Base-by-base conservation (phyloP, 2,797 vertebrate genomes). In the Acropternis orthonyx region DNA sequence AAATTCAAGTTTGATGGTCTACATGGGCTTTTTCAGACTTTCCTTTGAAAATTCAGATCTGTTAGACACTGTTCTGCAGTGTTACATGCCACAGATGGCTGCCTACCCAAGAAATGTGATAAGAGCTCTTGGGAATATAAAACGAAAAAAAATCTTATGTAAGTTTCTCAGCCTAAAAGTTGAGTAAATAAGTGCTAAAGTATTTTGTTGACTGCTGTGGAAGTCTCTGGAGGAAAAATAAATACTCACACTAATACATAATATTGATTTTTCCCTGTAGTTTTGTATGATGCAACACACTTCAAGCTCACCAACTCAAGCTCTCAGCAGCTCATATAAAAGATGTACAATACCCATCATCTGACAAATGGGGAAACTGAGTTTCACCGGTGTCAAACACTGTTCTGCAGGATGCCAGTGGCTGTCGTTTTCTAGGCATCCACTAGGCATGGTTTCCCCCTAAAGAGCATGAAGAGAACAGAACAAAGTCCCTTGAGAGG, bases 11-110 rank as follows among this genome's bases (percentile, higher is more conserved):
- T 56, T 73, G 63, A 88, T 34, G 83, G 68, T 69, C 83, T 71
- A 26, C 39, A 17, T 2, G 6, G 36, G 37, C 74, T 92, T 79
- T 74, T 86, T 36, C 52, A 68, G 80, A 79, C 65, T 92, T 85
- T 68, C 2, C 3, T 58, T 67, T 87, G 54, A 67, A 68, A 16
- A 87, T 92, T 89, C 88, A 44, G n/a, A 68, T 96, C 85, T 87
- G 77, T 85, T 82, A 92, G 91, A 87, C 61, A 36, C 74, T 28
- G n/a, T 34, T 94, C 85, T 89, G 66, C 73, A 63, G 77, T 30
- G 36, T 74, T 93, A 90, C 61, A 55, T 9, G 14, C 74, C 93
- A 90, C 89, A 95, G 92, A 96, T 87, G 89, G 96, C 94, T 94
- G 89, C 74, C 74, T 95, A 89, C 75, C 89, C 74, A 83, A 91